These are phyloP conservation scores for Acanthisitta chloris DNA, from an alignment of 2,113 vertebrate species.

Conservation along the genomic window DNA sequence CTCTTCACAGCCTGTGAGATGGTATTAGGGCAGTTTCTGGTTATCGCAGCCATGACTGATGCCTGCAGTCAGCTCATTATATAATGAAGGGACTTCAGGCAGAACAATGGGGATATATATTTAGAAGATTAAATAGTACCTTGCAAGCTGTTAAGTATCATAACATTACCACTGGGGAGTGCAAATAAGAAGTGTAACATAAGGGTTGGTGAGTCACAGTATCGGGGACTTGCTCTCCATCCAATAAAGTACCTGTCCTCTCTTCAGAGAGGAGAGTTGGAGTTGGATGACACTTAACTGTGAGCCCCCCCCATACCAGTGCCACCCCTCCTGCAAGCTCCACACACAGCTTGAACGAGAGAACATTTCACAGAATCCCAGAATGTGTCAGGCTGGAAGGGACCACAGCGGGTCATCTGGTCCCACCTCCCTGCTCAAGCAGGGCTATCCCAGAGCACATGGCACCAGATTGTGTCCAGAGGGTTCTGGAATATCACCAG, in stretches of 20 bases:
- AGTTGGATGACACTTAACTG: neutral
- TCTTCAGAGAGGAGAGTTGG: neutral
- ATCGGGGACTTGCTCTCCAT: neutral
- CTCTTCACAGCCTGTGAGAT: neutral
- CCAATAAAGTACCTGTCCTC: neutral
- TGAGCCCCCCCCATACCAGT: rapidly evolving
- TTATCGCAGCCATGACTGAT: neutral
- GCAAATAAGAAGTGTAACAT: neutral
- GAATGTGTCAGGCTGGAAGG: neutral
- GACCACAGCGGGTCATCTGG: rapidly evolving
- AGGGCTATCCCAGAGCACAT: neutral
- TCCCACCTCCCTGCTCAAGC: neutral
- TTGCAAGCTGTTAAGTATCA: neutral
- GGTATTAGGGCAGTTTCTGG: neutral
- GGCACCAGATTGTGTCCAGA: neutral
- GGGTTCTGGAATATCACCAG: neutral
- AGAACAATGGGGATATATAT: neutral
- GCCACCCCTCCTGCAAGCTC: neutral
- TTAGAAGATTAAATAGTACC: neutral
- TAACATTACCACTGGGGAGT: neutral
- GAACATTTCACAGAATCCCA: neutral
- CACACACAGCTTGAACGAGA: neutral
- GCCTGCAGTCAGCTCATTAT: neutral
- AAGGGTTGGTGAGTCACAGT: neutral
- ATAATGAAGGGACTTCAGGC: neutral